These are phyloP conservation scores for Erpornis zantholeuca DNA, from an alignment of 2,113 vertebrate genomes.

Conservation along the genomic window DNA sequence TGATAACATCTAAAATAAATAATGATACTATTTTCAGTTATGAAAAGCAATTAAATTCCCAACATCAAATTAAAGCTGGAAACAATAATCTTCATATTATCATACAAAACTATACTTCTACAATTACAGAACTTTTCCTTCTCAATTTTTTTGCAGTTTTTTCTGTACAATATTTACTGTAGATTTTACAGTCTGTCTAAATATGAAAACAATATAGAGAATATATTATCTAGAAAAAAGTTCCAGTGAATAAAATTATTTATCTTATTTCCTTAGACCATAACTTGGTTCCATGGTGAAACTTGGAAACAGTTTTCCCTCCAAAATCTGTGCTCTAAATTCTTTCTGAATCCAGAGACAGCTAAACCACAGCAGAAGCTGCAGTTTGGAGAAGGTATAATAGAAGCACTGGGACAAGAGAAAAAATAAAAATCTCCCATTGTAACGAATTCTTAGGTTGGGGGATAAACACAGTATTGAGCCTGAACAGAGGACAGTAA, in stretches of 20 bases:
- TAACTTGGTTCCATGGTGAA: not conserved
- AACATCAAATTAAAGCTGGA: not conserved
- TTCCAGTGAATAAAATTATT: not conserved
- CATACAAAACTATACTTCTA: not conserved
- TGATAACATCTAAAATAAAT: not conserved
- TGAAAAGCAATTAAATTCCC: not conserved
- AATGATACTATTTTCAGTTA: not conserved
- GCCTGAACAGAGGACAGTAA: constrained; percentile 66
- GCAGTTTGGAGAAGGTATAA: constrained; percentile 26
- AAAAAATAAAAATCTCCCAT: constrained; percentile 55
- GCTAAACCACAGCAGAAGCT: constrained; percentile 52
- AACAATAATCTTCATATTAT: not conserved
- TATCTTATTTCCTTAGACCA: not conserved
- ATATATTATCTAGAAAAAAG: not conserved
- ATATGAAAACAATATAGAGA: not conserved
- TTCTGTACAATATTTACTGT: not conserved
- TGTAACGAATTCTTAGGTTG: constrained; percentile 52
- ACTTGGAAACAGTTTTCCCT: not conserved
- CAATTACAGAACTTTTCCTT: not conserved
- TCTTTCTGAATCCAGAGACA: not conserved
- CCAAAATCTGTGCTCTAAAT: constrained; percentile 18
- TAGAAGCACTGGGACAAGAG: constrained; percentile 53
- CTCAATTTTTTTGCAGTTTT: not conserved
- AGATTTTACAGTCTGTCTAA: not conserved
- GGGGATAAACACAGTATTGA: constrained; percentile 64